A percentile compares a stretch with the other conserved stretches of the same genome.
Conservation (phyloP, 2,113 vertebrate species). For the Pyrgilauda ruficollis region DNA sequence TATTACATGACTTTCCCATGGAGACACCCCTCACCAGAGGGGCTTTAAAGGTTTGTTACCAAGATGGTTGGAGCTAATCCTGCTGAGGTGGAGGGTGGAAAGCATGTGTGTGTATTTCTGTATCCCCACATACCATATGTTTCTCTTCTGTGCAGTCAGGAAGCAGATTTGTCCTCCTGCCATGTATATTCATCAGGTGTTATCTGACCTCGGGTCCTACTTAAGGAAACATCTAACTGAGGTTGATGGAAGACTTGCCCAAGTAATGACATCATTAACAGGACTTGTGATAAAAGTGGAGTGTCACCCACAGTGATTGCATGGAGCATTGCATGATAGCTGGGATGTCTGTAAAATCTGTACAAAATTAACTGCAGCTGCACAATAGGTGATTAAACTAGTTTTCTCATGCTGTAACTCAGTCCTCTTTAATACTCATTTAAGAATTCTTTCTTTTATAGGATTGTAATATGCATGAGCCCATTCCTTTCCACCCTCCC, state of each 20-base stretch:
- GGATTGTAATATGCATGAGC: conserved; percentile 40
- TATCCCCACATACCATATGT: not conserved
- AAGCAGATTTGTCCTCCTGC: conserved; percentile 3
- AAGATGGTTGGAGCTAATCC: not conserved
- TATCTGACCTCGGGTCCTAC: not conserved
- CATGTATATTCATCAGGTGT: not conserved
- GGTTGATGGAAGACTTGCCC: not conserved
- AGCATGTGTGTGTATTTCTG: not conserved
- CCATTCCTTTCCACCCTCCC: conserved; percentile 53
- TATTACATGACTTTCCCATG: not conserved
- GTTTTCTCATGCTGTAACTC: conserved; percentile 56
- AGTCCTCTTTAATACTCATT: conserved; percentile 45
- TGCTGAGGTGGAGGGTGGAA: not conserved
- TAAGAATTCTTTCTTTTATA: conserved; percentile 65
- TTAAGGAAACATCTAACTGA: conserved; percentile 5
- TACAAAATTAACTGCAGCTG: conserved; percentile 70
- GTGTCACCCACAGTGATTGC: conserved; percentile 48
- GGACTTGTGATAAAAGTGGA: conserved; percentile 50
- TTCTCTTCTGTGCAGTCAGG: conserved; percentile 10
- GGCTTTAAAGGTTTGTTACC: not conserved
- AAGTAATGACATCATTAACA: not conserved
- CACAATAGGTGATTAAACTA: conserved; percentile 51
- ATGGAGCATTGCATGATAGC: conserved; percentile 55
- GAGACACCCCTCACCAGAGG: conserved; percentile 5
- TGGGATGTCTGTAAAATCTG: conserved; percentile 62